These are phyloP conservation scores for Brachypteracias leptosomus DNA, from an alignment of 2,113 vertebrate genomes.

Conservation along the genomic window DNA sequence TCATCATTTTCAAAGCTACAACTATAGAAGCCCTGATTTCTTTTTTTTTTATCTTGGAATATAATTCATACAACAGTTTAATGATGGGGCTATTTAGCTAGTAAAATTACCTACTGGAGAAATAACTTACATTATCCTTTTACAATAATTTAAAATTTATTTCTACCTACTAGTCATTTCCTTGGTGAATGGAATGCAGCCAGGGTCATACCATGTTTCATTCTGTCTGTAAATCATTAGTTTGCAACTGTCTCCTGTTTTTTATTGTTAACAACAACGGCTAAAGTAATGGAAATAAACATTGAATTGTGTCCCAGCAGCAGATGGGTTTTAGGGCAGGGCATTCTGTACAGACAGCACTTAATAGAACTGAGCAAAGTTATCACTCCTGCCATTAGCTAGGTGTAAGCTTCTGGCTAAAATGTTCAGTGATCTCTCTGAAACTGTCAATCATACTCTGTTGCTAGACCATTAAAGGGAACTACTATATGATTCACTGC, in stretches of 20 bases:
- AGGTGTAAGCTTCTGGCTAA: constrained; percentile 31
- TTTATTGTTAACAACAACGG: constrained; percentile 75
- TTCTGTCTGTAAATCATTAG: constrained; percentile 66
- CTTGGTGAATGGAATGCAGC: constrained; percentile 62
- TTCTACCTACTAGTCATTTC: constrained; percentile 61
- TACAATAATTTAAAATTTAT: constrained; percentile 71
- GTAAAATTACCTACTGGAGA: constrained; percentile 68
- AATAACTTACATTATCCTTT: constrained; percentile 70
- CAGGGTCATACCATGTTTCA: constrained; percentile 54
- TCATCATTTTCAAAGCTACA: background rate
- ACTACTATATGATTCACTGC: background rate
- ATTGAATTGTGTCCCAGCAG: constrained; percentile 61
- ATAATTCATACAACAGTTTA: constrained; percentile 71
- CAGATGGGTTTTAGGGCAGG: constrained; percentile 64
- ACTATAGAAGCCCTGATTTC: constrained; percentile 8
- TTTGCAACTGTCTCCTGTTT: constrained; percentile 63
- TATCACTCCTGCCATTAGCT: constrained; percentile 54
- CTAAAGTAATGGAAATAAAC: constrained; percentile 73
- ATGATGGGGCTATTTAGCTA: constrained; percentile 69
- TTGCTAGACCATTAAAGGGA: constrained; percentile 23
- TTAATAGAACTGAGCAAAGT: constrained; percentile 54
- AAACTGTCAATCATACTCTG: background rate
- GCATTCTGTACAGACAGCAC: constrained; percentile 44
- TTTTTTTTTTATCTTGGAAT: constrained; percentile 28
- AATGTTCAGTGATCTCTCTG: constrained; percentile 59